A percentile compares a stretch with the other conserved stretches of the same genome.
These are phyloP conservation scores for Jaculus jaculus DNA, from an alignment of 2,113 vertebrate genomes.

Conservation along the genomic window DNA sequence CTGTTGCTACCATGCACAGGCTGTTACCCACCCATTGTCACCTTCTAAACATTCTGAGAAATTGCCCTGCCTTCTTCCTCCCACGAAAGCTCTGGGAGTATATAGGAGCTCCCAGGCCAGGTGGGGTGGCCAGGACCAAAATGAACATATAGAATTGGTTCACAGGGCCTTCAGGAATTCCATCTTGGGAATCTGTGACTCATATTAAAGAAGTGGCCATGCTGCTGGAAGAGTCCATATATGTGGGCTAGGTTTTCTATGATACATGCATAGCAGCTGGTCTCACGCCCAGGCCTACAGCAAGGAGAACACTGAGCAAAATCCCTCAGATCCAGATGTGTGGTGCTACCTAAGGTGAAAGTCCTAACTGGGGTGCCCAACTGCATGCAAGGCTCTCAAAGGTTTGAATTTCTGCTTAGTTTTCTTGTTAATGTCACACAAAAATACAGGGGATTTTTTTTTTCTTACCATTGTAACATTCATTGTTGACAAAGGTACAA, in stretches of 20 bases:
- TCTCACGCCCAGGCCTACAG: background rate
- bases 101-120: background rate
- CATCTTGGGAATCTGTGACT: background rate
- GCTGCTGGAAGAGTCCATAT: background rate
- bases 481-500: too few relatives aligned
- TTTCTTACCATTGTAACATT: too few relatives aligned
- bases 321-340: background rate
- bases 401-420: too few relatives aligned
- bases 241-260: background rate
- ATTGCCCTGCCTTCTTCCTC: background rate
- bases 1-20: background rate
- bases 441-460: too few relatives aligned
- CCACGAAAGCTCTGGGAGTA: background rate
- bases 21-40: background rate
- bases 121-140: too few relatives aligned
- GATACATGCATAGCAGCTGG: background rate
- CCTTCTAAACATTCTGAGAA: background rate
- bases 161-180: background rate
- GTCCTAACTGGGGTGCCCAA: too few relatives aligned
- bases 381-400: too few relatives aligned
- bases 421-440: too few relatives aligned
- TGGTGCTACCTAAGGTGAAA: too few relatives aligned
- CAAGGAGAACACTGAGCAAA: background rate
- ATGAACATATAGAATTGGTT: background rate
- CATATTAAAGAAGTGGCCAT: background rate